A percentile compares a stretch with the other conserved stretches of the same genome.
phyloP scores from a whole-genome alignment of 2,113 vertebrate species.

The Phyllostomus hastatus region DNA sequence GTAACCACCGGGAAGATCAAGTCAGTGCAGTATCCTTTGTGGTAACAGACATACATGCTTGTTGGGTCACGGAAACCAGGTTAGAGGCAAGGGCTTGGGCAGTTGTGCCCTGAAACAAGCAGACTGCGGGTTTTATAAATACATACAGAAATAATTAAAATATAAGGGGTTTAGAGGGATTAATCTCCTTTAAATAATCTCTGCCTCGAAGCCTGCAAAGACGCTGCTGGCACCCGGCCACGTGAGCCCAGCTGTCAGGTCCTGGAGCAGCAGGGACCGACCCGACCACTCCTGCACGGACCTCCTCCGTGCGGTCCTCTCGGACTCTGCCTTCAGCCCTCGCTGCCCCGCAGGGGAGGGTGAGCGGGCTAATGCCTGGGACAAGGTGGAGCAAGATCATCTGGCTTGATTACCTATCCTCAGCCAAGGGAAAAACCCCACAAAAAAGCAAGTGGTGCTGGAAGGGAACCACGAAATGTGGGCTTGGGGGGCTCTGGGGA shows the following conservation, averaged over 20 bases:
- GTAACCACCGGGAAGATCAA: slow-evolving; percentile 18
- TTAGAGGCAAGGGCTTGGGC: slow-evolving; percentile 79
- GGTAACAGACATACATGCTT: background rate
- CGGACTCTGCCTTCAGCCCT: background rate
- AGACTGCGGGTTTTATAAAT: slow-evolving; percentile 88
- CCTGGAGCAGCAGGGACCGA: slow-evolving; percentile 78
- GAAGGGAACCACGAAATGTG: slow-evolving; percentile 23
- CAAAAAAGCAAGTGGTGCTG: background rate
- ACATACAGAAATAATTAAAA: slow-evolving; percentile 97
- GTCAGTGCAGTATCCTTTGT: background rate
- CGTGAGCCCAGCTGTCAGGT: slow-evolving; percentile 80
- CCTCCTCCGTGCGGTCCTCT: background rate
- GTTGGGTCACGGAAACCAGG: slow-evolving; percentile 74
- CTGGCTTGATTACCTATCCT: background rate
- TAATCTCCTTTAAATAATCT: slow-evolving; percentile 95
- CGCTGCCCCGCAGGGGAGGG: background rate
- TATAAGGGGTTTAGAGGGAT: slow-evolving; percentile 91
- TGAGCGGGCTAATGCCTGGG: background rate
- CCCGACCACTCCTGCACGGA: background rate
- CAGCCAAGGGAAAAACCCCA: background rate
- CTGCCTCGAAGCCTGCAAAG: slow-evolving; percentile 87
- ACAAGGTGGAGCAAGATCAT: background rate
- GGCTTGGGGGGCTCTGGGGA: background rate
- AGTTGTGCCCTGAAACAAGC: slow-evolving; percentile 81
- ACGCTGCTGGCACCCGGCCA: slow-evolving; percentile 81